These are phyloP conservation scores for Lithobates pipiens DNA, from an alignment of 2,797 vertebrate species.

Conservation along the genomic window DNA sequence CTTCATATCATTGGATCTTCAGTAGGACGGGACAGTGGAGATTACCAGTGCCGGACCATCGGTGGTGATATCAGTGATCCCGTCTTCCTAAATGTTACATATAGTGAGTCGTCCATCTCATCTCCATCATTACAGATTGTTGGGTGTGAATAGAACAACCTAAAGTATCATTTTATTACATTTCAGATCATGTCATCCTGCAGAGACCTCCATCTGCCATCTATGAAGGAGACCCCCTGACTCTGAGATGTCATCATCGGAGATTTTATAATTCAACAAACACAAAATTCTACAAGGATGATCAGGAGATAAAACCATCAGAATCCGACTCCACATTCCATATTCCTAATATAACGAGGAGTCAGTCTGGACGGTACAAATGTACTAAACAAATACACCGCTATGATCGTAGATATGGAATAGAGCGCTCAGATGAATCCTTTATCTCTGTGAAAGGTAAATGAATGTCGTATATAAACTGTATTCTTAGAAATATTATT, in stretches of 20 bases:
- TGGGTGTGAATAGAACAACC: no score
- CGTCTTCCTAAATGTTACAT: neutral
- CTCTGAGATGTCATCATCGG: neutral
- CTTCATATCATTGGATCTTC: neutral
- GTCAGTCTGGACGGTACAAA: neutral
- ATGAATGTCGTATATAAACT: no score
- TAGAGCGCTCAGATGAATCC: no score
- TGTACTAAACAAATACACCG: neutral
- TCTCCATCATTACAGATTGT: no score
- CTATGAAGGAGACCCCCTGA: constrained; percentile 31
- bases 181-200: constrained; percentile 25
- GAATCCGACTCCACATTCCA: neutral
- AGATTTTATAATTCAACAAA: neutral
- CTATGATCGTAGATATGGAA: no score
- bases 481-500: no score
- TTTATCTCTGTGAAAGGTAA: constrained; percentile 9
- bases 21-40: neutral
- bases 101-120: neutral
- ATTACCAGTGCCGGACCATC: neutral
- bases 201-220: constrained; percentile 2
- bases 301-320: neutral
- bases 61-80: neutral
- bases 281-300: constrained; percentile 36
- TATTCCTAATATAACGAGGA: neutral
- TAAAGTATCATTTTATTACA: neutral